Conservation (phyloP, 2,797 vertebrate species). For the Silurus lanzhouensis region DNA sequence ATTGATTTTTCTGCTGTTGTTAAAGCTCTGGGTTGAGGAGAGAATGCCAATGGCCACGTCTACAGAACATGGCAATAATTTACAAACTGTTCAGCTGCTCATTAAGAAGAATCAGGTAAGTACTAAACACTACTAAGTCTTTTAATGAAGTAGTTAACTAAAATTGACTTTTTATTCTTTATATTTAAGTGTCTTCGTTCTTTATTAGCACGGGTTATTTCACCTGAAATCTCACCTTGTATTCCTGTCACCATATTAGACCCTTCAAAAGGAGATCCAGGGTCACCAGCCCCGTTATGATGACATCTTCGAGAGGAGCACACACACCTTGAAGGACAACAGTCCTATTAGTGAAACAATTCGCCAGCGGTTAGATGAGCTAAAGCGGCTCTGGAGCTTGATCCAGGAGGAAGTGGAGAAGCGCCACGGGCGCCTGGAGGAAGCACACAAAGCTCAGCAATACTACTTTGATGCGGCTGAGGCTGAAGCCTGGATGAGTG, state of each 20-base stretch:
- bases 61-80: constrained; percentile 94
- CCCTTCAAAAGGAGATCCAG: constrained; percentile 96
- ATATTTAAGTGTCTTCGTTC: not conserved
- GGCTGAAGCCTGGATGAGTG: constrained; percentile 98
- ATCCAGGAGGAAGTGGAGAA: constrained; percentile 85
- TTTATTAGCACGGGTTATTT: not conserved
- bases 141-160: not conserved
- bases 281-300: constrained; percentile 95
- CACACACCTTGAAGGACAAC: constrained; percentile 82
- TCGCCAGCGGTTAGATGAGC: constrained; percentile 81
- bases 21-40: constrained; percentile 94
- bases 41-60: constrained; percentile 93
- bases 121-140: not conserved
- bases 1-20: constrained; percentile 30
- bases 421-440: constrained; percentile 86
- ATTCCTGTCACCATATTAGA: constrained; percentile 71
- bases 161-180: not conserved
- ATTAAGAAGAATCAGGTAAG: constrained; percentile 98
- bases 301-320: constrained; percentile 93
- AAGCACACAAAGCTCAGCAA: constrained; percentile 93
- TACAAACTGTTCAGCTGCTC: constrained; percentile 94
- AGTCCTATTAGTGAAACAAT: constrained; percentile 79
- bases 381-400: constrained; percentile 88
- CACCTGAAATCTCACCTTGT: not conserved
- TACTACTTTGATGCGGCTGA: constrained; percentile 94